Evolutionary conservation across 2,113 vertebrate genomes (phyloP).

Genomic region (Rhodinocichla rosea): DNA sequence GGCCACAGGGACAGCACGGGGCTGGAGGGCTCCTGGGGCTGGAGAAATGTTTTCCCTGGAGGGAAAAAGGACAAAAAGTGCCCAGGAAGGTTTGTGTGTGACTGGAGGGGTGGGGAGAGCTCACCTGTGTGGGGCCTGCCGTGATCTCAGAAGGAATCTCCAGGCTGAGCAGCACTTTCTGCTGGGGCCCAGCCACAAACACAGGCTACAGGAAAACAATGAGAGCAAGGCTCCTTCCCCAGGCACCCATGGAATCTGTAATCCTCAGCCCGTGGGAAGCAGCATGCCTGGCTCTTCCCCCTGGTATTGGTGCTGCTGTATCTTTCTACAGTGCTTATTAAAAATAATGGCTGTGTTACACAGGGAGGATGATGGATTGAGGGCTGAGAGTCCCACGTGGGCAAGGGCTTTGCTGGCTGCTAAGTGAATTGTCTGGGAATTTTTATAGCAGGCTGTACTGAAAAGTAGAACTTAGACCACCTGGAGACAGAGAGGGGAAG

Average conservation of each 20-base stretch:
- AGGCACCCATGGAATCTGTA: neutral
- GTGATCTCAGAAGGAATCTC: neutral
- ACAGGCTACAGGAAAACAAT: neutral
- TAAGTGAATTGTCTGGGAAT: conserved; percentile 47
- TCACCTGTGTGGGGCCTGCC: neutral
- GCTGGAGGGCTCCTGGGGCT: neutral
- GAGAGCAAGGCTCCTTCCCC: neutral
- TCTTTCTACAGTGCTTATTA: conserved; percentile 56
- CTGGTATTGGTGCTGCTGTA: neutral
- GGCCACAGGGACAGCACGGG: fast-evolving
- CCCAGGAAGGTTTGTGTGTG: fast-evolving
- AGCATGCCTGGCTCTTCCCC: neutral
- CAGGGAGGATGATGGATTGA: conserved; percentile 42
- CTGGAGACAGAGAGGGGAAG: neutral
- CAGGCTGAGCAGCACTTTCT: neutral
- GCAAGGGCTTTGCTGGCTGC: neutral
- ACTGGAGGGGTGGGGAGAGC: neutral
- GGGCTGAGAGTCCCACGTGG: neutral
- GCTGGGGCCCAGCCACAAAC: neutral
- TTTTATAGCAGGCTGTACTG: conserved; percentile 1
- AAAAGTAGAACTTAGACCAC: neutral
- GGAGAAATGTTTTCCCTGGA: neutral
- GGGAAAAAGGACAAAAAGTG: neutral
- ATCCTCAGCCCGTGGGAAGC: neutral
- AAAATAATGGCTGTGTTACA: conserved; percentile 54